phyloP scores from a whole-genome alignment of 2,797 vertebrate species.

The Poeciliopsis paucimaculata region DNA sequence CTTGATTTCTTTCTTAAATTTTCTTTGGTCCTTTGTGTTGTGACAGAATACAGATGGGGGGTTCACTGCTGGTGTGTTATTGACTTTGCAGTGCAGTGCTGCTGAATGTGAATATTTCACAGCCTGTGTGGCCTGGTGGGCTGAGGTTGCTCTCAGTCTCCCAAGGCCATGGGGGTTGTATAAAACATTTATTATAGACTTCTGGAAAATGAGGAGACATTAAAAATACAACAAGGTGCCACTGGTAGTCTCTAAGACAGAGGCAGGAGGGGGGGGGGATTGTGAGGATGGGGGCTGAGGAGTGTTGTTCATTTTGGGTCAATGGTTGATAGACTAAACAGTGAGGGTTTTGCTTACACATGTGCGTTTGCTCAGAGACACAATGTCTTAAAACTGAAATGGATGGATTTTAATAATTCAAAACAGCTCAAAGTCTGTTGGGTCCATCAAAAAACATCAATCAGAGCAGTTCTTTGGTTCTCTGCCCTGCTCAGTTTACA shows the following conservation, averaged over 20 bases:
- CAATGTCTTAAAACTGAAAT: slow-evolving; percentile 9
- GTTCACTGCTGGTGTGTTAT: slow-evolving; percentile 48
- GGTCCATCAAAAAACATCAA: slow-evolving; percentile 34
- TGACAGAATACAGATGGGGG: slow-evolving; percentile 34
- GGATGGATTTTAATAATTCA: slow-evolving; percentile 52
- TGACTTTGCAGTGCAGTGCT: slow-evolving; percentile 50
- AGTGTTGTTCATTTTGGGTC: slow-evolving; percentile 8
- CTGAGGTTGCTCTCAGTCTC: slow-evolving; percentile 46
- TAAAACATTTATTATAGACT: slow-evolving; percentile 77
- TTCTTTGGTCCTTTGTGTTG: slow-evolving; percentile 37
- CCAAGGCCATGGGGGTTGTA: slow-evolving; percentile 53
- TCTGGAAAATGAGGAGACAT: slow-evolving; percentile 63
- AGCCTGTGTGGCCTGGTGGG: slow-evolving; percentile 40
- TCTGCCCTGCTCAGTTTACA: not conserved
- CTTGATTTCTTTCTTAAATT: slow-evolving; percentile 7
- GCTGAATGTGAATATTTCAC: slow-evolving; percentile 65
- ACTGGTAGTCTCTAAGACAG: slow-evolving; percentile 40
- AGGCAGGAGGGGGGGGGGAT: slow-evolving; percentile 16
- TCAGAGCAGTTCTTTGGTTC: slow-evolving; percentile 27
- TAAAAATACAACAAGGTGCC: slow-evolving; percentile 73
- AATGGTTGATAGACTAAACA: slow-evolving; percentile 15
- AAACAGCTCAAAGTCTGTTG: slow-evolving; percentile 27
- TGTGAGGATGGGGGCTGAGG: not conserved
- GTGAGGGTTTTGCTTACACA: not conserved
- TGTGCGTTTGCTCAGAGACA: slow-evolving; percentile 2